phyloP scores from a whole-genome alignment of 2,888 invertebrate species.

The Luffia ferchaultella region DNA sequence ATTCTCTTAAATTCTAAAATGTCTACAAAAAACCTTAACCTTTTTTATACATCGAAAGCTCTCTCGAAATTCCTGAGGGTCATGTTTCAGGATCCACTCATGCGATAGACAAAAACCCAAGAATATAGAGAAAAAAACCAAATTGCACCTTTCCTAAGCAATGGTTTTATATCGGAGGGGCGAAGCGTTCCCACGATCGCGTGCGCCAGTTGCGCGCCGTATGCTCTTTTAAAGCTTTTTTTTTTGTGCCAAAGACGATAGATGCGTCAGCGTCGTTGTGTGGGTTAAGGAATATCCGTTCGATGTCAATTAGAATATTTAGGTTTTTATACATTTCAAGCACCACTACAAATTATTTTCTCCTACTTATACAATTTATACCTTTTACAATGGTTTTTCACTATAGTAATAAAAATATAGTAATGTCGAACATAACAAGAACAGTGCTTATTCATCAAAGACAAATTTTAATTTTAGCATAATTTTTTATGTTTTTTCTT shows the following conservation, averaged over 20 bases:
- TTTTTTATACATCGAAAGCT: no score
- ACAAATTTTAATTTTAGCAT: no score
- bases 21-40: no score
- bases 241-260: slow-evolving; percentile 24
- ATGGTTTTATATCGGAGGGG: slow-evolving; percentile 55
- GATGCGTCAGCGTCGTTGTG: slow-evolving; percentile 5
- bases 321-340: slow-evolving; percentile 5
- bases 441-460: no score
- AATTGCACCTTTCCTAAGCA: slow-evolving; percentile 63
- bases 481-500: no score
- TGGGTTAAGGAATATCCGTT: slow-evolving; percentile 21
- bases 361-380: no score
- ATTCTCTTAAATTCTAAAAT: no score
- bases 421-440: no score
- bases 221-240: slow-evolving; percentile 37
- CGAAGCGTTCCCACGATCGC: slow-evolving; percentile 59
- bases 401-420: no score
- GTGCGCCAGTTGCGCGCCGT: slow-evolving; percentile 58
- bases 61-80: slow-evolving; percentile 26
- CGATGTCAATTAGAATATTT: slow-evolving; percentile 18
- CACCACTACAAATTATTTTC: slow-evolving; percentile 7
- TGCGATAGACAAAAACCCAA: slow-evolving; percentile 36
- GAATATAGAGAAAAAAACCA: slow-evolving; percentile 34
- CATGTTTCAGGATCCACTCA: slow-evolving; percentile 45
- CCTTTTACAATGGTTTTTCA: no score